These are phyloP conservation scores for Drosophila rellima DNA, from an alignment of 2,888 invertebrate species.

Conservation along the genomic window DNA sequence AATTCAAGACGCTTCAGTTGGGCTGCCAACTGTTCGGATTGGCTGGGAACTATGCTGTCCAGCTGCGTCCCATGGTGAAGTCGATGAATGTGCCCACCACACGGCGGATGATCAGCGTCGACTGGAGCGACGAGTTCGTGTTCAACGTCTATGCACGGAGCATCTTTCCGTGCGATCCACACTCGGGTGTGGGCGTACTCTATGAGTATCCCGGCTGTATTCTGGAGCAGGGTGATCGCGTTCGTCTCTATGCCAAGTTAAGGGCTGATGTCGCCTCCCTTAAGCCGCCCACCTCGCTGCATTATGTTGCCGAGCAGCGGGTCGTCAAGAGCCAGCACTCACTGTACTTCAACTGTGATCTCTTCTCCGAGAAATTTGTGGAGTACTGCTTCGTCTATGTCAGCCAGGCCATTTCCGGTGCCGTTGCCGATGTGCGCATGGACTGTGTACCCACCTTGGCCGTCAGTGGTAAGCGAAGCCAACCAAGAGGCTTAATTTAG, in stretches of 20 bases:
- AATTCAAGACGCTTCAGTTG: conserved; percentile 89
- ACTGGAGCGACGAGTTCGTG: conserved; percentile 94
- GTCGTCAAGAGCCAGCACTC: conserved; percentile 91
- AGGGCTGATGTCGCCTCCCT: conserved; percentile 90
- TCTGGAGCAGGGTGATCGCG: conserved; percentile 90
- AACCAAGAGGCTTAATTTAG: conserved; percentile 9
- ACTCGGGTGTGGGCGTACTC: conserved; percentile 90
- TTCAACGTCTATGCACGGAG: conserved; percentile 94
- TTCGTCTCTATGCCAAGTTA: conserved; percentile 92
- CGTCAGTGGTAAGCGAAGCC: conserved; percentile 88
- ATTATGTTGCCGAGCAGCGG: conserved; percentile 89
- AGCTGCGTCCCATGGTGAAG: conserved; percentile 89
- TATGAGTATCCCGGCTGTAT: conserved; percentile 95
- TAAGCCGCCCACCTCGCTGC: conserved; percentile 88
- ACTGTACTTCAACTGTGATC: conserved; percentile 91
- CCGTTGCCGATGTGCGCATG: conserved; percentile 93
- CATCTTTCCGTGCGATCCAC: conserved; percentile 93
- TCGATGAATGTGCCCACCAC: conserved; percentile 86
- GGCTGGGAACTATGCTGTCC: conserved; percentile 92
- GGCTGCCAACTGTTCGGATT: conserved; percentile 93
- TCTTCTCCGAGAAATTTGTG: conserved; percentile 93
- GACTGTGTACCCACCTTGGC: conserved; percentile 94
- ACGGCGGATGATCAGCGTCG: conserved; percentile 86
- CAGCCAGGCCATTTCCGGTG: conserved; percentile 93
- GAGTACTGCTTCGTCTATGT: conserved; percentile 96